Base-by-base conservation (phyloP, 2,797 vertebrate genomes). In the Sebastes taczanowskii region DNA sequence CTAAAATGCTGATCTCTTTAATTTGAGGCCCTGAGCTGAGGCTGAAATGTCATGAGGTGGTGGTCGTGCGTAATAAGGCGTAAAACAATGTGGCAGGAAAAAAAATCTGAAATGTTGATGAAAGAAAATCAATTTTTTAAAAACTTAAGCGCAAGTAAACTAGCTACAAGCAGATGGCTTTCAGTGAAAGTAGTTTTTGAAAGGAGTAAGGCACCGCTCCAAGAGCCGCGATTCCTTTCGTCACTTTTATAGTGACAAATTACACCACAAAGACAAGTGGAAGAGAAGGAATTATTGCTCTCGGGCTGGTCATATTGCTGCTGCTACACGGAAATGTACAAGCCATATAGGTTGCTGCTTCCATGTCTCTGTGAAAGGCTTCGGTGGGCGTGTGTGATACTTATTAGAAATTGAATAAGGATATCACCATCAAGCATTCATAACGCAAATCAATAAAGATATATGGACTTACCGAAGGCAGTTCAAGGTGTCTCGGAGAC, bases 1-100 rank as follows among this genome's bases (percentile, higher is more conserved):
- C 89, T 89, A 93, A 98, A 97, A 92, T 95, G 97, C 97, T 98
- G 97, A 99, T 95, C 86, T 88, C 80, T 92, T 91, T 92, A 76
- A 91, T 91, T 77, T 81, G 74, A 6, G 42, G 78, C 87, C 78
- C 89, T 64, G 91, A 93, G 86, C 71, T 74, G 86, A 90, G 91
- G 94, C 93, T 95, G 91, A 95, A 94, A 92, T 89, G 92, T 93
- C 89, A 92, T 18, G 73, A 61, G 74, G 77, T 66, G 74, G 55
- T 55, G 73, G 35, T 14, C 35, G 66, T 58, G 79, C 74, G 20
- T 49, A 82, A 81, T 52, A 75, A 71, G 23, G 63, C 58, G 27
- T 27, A 66, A 74, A 78, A 59, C 25, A 62, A 63, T 23, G 71
- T 69, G 61, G 59, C 18, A 74, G 9, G 11, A 29, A 25, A 66